Percentiles rank a stretch among this genome's conserved stretches.
Conservation (phyloP, 2,797 vertebrate genomes). For the Eulemur mongoz region DNA sequence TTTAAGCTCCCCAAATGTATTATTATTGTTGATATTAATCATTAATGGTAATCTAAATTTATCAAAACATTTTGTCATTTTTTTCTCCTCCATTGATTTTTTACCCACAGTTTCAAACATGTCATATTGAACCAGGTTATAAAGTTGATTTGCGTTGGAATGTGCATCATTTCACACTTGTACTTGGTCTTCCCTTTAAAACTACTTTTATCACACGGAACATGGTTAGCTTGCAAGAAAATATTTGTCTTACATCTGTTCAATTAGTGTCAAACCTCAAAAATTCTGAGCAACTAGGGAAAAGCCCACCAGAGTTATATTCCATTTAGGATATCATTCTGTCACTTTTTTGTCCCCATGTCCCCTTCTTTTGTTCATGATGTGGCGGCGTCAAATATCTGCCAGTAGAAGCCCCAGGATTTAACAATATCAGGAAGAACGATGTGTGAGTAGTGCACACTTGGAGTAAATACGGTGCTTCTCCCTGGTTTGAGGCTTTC, state of each 20-base stretch:
- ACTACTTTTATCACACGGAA: neutral
- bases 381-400: neutral
- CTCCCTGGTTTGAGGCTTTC: neutral
- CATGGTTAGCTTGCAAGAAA: neutral
- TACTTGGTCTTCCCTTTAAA: neutral
- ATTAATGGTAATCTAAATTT: neutral
- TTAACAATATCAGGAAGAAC: neutral
- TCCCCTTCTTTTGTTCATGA: neutral
- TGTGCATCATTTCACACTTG: neutral
- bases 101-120: neutral
- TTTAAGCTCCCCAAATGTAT: neutral
- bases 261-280: neutral
- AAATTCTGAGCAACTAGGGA: neutral
- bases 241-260: neutral
- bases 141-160: neutral
- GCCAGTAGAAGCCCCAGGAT: neutral
- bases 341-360: neutral
- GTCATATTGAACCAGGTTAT: neutral
- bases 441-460: neutral
- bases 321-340: neutral
- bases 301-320: neutral
- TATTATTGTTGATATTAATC: neutral
- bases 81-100: neutral
- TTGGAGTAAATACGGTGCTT: neutral
- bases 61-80: neutral